Conservation (phyloP, 2,113 vertebrate species). For the Silurus glanis region DNA sequence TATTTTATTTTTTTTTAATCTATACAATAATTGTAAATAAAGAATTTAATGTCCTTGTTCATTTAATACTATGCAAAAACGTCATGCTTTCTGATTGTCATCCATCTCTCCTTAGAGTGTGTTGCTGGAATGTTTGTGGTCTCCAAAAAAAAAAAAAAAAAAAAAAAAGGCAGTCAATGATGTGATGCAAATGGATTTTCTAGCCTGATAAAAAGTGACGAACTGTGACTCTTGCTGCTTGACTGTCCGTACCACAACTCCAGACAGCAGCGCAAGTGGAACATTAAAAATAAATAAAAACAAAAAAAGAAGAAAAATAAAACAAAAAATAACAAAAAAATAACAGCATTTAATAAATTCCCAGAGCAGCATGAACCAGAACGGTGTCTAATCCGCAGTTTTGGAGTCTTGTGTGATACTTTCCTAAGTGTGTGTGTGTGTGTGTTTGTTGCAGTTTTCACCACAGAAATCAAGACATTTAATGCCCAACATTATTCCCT, state of each 20-base stretch:
- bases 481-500: neutral
- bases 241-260: constrained; percentile 81
- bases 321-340: constrained; percentile 49
- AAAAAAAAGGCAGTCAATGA: constrained; percentile 77
- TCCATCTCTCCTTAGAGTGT: constrained; percentile 80
- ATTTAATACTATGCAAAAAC: constrained; percentile 99
- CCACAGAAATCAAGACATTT: neutral
- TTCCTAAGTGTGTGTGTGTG: constrained; percentile 43
- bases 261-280: constrained; percentile 82
- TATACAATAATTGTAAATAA: constrained; percentile 99
- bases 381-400: constrained; percentile 77
- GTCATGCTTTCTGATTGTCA: constrained; percentile 94
- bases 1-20: constrained; percentile 93
- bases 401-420: constrained; percentile 70
- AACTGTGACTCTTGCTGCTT: constrained; percentile 85
- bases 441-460: neutral
- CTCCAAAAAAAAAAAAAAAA: constrained; percentile 54
- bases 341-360: constrained; percentile 82
- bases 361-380: constrained; percentile 91
- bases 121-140: constrained; percentile 93
- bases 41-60: constrained; percentile 98
- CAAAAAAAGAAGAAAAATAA: constrained; percentile 59
- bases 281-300: constrained; percentile 62
- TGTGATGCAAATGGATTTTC: constrained; percentile 87
- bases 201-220: constrained; percentile 75